These are phyloP conservation scores for Palloptera scutellata DNA, from an alignment of 2,888 invertebrate species.

Conservation along the genomic window DNA sequence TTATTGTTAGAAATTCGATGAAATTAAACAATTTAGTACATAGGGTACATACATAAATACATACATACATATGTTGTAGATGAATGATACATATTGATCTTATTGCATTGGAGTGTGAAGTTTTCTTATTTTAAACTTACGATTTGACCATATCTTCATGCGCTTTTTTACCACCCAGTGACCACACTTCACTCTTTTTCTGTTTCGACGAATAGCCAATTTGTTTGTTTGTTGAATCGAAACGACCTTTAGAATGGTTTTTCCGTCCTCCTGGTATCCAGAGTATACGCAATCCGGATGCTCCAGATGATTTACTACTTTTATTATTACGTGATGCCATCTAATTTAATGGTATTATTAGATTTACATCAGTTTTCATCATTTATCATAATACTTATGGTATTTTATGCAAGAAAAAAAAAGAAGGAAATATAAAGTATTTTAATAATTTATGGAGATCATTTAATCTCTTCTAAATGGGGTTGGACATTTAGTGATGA, in stretches of 20 bases:
- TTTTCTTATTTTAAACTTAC: constrained; percentile 49
- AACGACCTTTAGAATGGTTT: constrained; percentile 58
- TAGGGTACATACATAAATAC: too few species aligned
- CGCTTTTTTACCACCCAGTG: constrained; percentile 59
- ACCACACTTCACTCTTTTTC: constrained; percentile 61
- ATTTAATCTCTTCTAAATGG: too few species aligned
- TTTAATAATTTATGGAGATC: too few species aligned
- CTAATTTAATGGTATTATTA: constrained; percentile 40
- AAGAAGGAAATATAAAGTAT: too few species aligned
- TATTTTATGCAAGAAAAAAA: too few species aligned
- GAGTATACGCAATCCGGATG: constrained; percentile 57
- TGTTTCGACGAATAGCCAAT: constrained; percentile 49
- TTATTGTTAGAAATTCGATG: too few species aligned
- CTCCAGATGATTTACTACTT: constrained; percentile 40
- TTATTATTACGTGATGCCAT: constrained; percentile 57
- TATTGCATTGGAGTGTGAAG: too few species aligned
- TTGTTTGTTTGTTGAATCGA: constrained; percentile 55
- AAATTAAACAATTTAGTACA: too few species aligned
- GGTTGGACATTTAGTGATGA: too few species aligned
- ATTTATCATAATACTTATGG: too few species aligned
- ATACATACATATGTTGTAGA: too few species aligned
- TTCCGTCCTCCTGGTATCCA: constrained; percentile 63
- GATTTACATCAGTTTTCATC: not conserved
- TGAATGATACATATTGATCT: too few species aligned
- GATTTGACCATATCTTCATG: constrained; percentile 55